Percentiles rank a stretch among this genome's conserved stretches.
phyloP scores from a whole-genome alignment of 1,140 invertebrate genomes.

The Eufriesea mexicana region DNA sequence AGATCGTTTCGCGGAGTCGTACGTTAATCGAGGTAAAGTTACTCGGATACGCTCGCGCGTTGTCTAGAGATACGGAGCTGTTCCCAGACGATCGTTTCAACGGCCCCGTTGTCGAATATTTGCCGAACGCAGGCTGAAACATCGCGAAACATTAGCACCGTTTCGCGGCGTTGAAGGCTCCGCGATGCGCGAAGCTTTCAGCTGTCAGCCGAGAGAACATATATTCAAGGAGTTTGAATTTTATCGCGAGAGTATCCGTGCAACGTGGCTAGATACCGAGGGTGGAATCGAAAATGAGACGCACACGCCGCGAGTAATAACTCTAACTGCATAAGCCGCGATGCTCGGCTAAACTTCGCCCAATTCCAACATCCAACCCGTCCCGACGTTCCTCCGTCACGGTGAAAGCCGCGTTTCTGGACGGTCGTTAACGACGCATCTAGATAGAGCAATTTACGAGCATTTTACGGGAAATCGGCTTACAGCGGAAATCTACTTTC shows the following conservation, averaged over 20 bases:
- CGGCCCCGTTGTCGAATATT: background rate
- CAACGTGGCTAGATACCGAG: background rate
- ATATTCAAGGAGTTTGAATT: constrained; percentile 41
- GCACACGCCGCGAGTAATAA: constrained; percentile 11
- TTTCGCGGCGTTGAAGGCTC: background rate
- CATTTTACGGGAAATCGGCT: background rate
- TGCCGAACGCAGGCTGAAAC: background rate
- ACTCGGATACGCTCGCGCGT: too few species aligned
- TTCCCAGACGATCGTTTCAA: background rate
- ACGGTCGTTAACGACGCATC: constrained; percentile 1
- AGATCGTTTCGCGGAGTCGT: background rate
- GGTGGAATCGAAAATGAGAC: constrained; percentile 41
- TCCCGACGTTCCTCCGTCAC: background rate
- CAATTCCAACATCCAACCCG: constrained; percentile 21
- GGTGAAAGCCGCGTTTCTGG: background rate
- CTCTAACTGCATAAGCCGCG: constrained; percentile 2
- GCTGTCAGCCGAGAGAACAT: constrained; percentile 21
- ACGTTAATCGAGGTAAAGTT: background rate
- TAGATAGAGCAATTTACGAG: too few species aligned
- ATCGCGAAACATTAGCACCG: constrained; percentile 25
- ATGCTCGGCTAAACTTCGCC: background rate
- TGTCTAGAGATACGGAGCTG: background rate
- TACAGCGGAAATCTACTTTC: background rate
- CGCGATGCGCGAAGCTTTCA: background rate
- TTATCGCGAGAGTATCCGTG: constrained; percentile 3